phyloP scores from a whole-genome alignment of 2,113 vertebrate genomes.

The Opisthocomus hoazin region DNA sequence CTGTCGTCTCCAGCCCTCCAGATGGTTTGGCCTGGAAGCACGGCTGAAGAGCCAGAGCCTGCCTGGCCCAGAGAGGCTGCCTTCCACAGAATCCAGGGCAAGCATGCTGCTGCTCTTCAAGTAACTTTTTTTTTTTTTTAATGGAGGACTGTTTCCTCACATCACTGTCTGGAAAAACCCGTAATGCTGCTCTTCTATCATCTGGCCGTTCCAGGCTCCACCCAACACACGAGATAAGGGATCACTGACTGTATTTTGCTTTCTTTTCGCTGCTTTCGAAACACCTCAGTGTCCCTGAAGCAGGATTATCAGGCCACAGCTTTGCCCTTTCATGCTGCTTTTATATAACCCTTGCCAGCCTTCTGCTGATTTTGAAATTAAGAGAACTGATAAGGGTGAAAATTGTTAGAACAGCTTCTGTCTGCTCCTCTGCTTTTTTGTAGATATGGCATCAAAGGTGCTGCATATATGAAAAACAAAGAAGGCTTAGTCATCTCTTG shows the following conservation, averaged over 20 bases:
- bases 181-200: neutral
- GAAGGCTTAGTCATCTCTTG: slow-evolving; percentile 83
- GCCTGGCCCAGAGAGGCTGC: neutral
- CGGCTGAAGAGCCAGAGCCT: neutral
- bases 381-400: neutral
- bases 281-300: neutral
- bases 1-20: neutral
- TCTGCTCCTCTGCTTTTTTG: neutral
- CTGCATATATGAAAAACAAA: slow-evolving; percentile 86
- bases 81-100: neutral
- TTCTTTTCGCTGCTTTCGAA: neutral
- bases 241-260: neutral
- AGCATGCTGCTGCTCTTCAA: neutral
- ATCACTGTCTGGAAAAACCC: neutral
- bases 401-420: neutral
- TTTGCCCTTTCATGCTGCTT: neutral
- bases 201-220: neutral
- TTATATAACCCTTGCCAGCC: neutral
- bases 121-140: neutral
- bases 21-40: rapidly evolving
- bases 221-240: neutral
- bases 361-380: neutral
- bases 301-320: neutral
- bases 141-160: neutral
- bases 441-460: slow-evolving; percentile 89